Conservation (phyloP, 2,888 invertebrate genomes). For the Neuroscelio doddi region DNA sequence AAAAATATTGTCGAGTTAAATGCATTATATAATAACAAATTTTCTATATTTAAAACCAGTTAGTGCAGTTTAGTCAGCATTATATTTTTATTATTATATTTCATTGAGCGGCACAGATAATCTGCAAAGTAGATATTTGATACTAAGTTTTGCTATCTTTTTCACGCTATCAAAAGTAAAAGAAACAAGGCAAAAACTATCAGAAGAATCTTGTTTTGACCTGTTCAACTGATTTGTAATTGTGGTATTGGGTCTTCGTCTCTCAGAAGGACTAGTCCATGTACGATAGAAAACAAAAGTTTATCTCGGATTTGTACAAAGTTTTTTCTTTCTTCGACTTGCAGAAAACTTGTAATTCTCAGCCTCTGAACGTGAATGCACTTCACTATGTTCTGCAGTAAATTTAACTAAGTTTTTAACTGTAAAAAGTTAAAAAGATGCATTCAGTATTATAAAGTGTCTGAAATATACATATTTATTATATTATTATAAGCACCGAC, state of each 20-base stretch:
- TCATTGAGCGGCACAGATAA: too few species aligned
- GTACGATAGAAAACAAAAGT: slow-evolving; percentile 41
- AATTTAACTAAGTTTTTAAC: slow-evolving; percentile 44
- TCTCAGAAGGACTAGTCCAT: slow-evolving; percentile 27
- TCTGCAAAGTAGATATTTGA: too few species aligned
- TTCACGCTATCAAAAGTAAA: too few species aligned
- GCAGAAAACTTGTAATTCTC: slow-evolving; percentile 39
- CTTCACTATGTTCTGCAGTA: slow-evolving; percentile 39
- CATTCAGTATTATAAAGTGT: too few species aligned
- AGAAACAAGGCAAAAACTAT: slow-evolving; percentile 29
- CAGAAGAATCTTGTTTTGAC: slow-evolving; percentile 42
- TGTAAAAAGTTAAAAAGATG: slow-evolving; percentile 33
- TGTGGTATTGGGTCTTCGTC: slow-evolving; percentile 27
- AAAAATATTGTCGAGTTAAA: too few species aligned
- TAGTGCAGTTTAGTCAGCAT: too few species aligned
- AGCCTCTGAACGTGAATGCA: slow-evolving; percentile 37
- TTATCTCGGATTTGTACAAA: slow-evolving; percentile 34
- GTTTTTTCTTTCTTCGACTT: slow-evolving; percentile 25
- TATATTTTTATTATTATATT: too few species aligned
- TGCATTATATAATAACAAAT: too few species aligned
- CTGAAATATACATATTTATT: too few species aligned
- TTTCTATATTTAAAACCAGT: too few species aligned
- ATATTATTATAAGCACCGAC: too few species aligned
- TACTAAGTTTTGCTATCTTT: too few species aligned
- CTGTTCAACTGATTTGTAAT: slow-evolving; percentile 43